Percentiles rank a stretch among this genome's conserved stretches.
Evolutionary conservation across 2,797 vertebrate species (phyloP).

Genomic region (Amblyraja radiata): DNA sequence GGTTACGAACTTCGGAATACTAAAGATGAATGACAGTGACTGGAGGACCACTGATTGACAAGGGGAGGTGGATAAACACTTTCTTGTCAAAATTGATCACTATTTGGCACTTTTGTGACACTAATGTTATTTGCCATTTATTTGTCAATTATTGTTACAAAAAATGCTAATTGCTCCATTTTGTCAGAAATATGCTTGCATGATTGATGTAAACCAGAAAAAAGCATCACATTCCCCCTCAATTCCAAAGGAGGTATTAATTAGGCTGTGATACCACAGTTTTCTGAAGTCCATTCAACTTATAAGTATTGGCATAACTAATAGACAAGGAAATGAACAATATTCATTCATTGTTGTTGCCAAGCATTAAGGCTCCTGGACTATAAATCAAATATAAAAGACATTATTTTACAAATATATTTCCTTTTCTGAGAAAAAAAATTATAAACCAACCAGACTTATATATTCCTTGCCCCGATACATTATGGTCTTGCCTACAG

Average conservation of each 20-base stretch:
- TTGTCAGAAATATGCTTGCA: slow-evolving; percentile 41
- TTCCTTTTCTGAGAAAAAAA: neutral
- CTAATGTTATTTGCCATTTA: too few relatives aligned
- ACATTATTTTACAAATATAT: neutral
- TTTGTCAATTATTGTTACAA: neutral
- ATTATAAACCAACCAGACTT: neutral
- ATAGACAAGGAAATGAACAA: slow-evolving; percentile 60
- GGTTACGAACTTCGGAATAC: too few relatives aligned
- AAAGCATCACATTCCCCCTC: too few relatives aligned
- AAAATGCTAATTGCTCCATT: neutral
- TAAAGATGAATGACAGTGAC: too few relatives aligned
- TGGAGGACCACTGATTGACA: too few relatives aligned
- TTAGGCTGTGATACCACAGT: slow-evolving; percentile 65
- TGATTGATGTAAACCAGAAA: slow-evolving; percentile 56
- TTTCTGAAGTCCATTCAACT: slow-evolving; percentile 60
- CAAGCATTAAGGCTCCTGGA: slow-evolving; percentile 13
- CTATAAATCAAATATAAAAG: slow-evolving; percentile 16
- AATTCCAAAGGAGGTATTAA: slow-evolving; percentile 66
- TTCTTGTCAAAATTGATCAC: too few relatives aligned
- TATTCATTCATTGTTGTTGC: slow-evolving; percentile 45
- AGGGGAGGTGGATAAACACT: too few relatives aligned
- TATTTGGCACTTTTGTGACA: too few relatives aligned
- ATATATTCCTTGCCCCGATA: neutral
- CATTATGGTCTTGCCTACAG: neutral
- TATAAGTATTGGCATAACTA: slow-evolving; percentile 56